A percentile compares a stretch with the other conserved stretches of the same genome.
phyloP scores from a whole-genome alignment of 2,113 vertebrate genomes.

The Caranx melampygus region DNA sequence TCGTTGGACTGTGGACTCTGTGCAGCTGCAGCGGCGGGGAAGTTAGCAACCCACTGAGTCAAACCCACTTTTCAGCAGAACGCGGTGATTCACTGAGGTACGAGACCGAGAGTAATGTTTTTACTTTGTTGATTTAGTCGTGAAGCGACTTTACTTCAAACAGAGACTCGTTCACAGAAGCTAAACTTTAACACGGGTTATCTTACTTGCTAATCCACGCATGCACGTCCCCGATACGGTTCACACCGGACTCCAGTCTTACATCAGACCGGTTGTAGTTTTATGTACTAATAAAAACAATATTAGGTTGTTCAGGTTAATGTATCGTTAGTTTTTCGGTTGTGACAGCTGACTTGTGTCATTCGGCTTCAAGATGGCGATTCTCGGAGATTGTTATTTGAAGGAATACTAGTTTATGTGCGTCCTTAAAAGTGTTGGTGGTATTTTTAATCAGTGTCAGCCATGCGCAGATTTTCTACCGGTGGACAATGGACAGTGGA shows the following conservation, averaged over 20 bases:
- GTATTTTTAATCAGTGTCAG: no score
- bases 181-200: neutral
- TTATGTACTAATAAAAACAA: accelerated
- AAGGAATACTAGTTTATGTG: neutral
- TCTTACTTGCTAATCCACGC: conserved; percentile 29
- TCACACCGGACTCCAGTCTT: neutral
- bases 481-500: no score
- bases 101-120: accelerated
- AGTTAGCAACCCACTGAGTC: neutral
- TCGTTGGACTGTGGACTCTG: conserved; percentile 2
- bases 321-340: accelerated
- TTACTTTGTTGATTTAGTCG: neutral
- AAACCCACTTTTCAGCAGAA: accelerated
- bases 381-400: no score
- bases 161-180: neutral
- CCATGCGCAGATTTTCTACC: no score
- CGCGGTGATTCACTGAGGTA: conserved; percentile 2
- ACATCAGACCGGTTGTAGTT: neutral
- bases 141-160: neutral
- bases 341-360: accelerated
- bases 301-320: accelerated
- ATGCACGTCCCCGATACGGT: neutral
- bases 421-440: neutral
- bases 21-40: neutral
- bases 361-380: neutral